Base-by-base conservation (phyloP, 2,113 vertebrate species). In the Callipepla squamata region DNA sequence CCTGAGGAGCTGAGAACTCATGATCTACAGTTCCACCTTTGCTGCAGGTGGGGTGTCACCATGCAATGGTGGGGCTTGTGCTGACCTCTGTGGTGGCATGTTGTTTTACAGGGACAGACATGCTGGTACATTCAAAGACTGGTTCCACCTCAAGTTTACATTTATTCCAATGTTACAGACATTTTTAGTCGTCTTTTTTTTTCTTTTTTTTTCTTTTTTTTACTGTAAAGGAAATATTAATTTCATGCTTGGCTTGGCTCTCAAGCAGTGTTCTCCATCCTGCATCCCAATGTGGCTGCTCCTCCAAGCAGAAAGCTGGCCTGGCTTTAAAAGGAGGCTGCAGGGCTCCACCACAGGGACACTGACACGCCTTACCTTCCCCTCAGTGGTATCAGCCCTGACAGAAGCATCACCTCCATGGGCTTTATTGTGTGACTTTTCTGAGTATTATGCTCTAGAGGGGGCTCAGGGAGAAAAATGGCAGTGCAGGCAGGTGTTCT, bases 171-270 rank as follows among this genome's bases (percentile, higher is more conserved):
- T 15, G 44, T 57, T 53, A 10, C 34, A 68, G 17, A 6, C 18
- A 80, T 85, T 53, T 79, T 81, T 75, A 53, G 26, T 28, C 26
- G 34, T 30, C 58, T 88, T 47, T 79, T 81, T 78, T 28, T 25
- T 13, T 20, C 13, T 26, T 44, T 26, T 69, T 81, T 53, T 79
- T 81, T 74, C 23, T 30, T 4, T 10, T 21, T 34, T 34, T 42
- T 21, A 7, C 51, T 44, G 17, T 67, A 77, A 80, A 89, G 78
- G 75, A 89, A 93, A 89, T 94, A 92, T 16, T 92, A 93, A 96
- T 96, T 95, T 96, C 92, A 92, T 89, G 87, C 87, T 92, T 95
- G 91, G 55, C 63, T 96, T 91, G 44, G 4, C 47, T 85, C 73
- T 95, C 36, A 42, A 90, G 81, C 74, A 67, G 85, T 45, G 13